Base-by-base conservation (phyloP, 2,888 invertebrate genomes). In the Hermaeophaga mercurialis region DNA sequence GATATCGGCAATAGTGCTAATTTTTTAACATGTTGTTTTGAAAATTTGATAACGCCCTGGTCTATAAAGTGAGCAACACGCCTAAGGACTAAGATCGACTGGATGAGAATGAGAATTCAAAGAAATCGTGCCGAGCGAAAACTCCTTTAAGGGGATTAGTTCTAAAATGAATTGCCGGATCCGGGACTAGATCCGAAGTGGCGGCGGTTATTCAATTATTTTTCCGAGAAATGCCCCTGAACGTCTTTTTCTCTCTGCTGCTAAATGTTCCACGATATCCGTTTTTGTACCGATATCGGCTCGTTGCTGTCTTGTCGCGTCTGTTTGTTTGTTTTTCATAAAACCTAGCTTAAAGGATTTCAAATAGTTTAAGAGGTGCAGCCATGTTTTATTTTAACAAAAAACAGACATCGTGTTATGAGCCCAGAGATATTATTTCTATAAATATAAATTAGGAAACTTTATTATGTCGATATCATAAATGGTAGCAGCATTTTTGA, bases 141-240 rank as follows among this genome's bases (percentile, higher is more conserved):
- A 15, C 36, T 48, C 24, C 36, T 38, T 38, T 17, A 48, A 48
- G 48, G 17, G 48, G 38, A 48, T 48, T 48, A 48, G 38, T 28
- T 26, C 17, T 24, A 26, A 48, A 48, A 48, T 48, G 38, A 39
- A 48, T 48, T 48, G 24, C 48, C 38, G 26, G 38, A 48, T 48
- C 24, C 15, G 18, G 14, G 11, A 33, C 26, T 12, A 48, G 24
- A 48, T 39, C 38, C 38, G 48, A 39, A 39, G 38, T 28, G 48
- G 34, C 38, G 34, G 48, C 38, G 34, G 48, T 38, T 39, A 48
- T 48, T 48, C 48, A 48, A 48, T 48, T 48, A 48, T 48, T 18
- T 48, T 48, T 48, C 48, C 7, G 24, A 48, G 48, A 48, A 48
- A 48, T 48, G 22, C 36, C 36, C 36, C 22, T 15, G 24, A 36